A percentile compares a stretch with the other conserved stretches of the same genome.
Evolutionary conservation across 2,797 vertebrate species (phyloP).

Genomic region (Alectoris magna): DNA sequence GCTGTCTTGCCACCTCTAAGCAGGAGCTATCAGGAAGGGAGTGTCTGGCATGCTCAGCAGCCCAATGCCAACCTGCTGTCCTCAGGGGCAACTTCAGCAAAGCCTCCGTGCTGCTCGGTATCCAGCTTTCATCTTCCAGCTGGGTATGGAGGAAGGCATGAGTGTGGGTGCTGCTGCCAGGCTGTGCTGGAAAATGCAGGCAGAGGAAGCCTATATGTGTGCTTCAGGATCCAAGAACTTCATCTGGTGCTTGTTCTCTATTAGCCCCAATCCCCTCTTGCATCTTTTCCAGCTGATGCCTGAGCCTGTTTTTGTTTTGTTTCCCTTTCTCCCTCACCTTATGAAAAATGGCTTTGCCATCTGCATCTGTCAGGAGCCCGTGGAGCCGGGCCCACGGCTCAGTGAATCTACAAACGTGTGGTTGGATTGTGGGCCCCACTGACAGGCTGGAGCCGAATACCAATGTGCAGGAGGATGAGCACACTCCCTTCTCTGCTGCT

Average conservation of each 20-base stretch:
- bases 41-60: neutral
- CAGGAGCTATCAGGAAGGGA: neutral
- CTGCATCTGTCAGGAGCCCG: constrained; percentile 75
- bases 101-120: neutral
- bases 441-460: constrained; percentile 59
- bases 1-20: neutral
- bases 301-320: neutral
- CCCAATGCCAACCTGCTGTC: neutral
- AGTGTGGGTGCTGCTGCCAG: neutral
- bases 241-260: constrained; percentile 6
- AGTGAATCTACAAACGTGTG: constrained; percentile 74
- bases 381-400: constrained; percentile 51
- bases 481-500: neutral
- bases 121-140: neutral
- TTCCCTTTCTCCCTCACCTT: constrained; percentile 13
- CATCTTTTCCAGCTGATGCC: constrained; percentile 41
- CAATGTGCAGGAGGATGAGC: constrained; percentile 13
- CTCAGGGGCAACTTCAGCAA: neutral
- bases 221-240: neutral
- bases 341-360: constrained; percentile 78
- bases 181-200: neutral
- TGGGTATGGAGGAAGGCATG: neutral
- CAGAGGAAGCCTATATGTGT: neutral
- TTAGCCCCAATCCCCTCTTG: neutral
- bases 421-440: constrained; percentile 60